Percentiles rank a stretch among this genome's conserved stretches.
These are phyloP conservation scores for Cetoscarus ocellatus DNA, from an alignment of 2,797 vertebrate genomes.

Conservation along the genomic window DNA sequence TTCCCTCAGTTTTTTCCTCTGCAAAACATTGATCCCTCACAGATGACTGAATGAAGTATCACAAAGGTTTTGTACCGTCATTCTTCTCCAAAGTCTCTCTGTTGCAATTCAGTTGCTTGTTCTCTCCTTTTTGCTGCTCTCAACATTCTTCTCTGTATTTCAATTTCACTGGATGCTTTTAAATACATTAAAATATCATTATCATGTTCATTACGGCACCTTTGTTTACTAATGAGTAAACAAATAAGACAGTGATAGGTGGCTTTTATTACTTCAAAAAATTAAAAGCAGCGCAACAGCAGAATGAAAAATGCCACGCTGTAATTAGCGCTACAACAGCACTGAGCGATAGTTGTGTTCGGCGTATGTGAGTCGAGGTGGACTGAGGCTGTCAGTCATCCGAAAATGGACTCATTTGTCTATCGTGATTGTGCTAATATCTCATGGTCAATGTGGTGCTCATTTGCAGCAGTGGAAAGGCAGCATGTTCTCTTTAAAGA, in stretches of 20 bases:
- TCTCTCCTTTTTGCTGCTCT: not conserved
- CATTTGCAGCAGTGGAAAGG: constrained; percentile 27
- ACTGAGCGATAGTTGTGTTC: constrained; percentile 22
- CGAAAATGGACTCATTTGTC: constrained; percentile 57
- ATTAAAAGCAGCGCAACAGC: not conserved
- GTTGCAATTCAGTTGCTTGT: not conserved
- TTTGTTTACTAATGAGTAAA: constrained; percentile 24
- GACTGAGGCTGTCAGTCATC: constrained; percentile 54
- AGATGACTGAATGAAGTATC: no score
- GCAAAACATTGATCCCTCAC: no score
- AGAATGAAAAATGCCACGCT: constrained; percentile 6
- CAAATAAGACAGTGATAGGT: constrained; percentile 3
- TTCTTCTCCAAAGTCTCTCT: not conserved
- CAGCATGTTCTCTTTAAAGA: constrained; percentile 32
- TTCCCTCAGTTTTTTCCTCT: no score
- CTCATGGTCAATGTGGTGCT: constrained; percentile 38
- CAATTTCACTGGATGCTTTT: not conserved
- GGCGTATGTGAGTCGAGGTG: constrained; percentile 9
- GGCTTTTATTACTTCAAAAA: constrained; percentile 1
- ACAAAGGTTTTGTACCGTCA: not conserved
- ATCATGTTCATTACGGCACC: constrained; percentile 28
- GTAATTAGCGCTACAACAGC: constrained; percentile 4
- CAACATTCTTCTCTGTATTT: not conserved
- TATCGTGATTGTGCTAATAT: constrained; percentile 53
- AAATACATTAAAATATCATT: constrained; percentile 22